Evolutionary conservation across 1,140 invertebrate species (phyloP).

Genomic region (Drosophila repletoides): DNA sequence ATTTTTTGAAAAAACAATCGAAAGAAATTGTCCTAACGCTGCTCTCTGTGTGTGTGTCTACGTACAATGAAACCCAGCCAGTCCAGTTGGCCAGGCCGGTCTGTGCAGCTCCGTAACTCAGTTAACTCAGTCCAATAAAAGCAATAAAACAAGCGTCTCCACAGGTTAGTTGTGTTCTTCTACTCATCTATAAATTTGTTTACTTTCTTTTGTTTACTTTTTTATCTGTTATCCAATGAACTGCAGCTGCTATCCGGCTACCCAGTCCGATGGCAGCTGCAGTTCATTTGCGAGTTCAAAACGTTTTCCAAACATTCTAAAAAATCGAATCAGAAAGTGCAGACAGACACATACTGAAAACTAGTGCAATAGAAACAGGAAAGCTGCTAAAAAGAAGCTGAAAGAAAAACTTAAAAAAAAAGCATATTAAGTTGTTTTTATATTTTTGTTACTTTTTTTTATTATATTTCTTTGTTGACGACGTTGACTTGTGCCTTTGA

Average conservation of each 20-base stretch:
- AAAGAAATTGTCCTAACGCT: not conserved
- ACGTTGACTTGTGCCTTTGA: constrained; percentile 83
- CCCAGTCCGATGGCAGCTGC: constrained; percentile 15
- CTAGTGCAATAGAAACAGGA: constrained; percentile 41
- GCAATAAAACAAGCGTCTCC: constrained; percentile 72
- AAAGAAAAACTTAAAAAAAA: constrained; percentile 39
- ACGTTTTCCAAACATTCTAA: constrained; percentile 10
- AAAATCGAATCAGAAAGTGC: constrained; percentile 27
- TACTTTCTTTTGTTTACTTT: constrained; percentile 58
- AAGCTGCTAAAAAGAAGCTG: constrained; percentile 44
- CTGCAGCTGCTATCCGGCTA: constrained; percentile 36
- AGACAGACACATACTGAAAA: constrained; percentile 66
- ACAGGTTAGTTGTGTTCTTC: constrained; percentile 82
- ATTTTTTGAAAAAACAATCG: too few relatives aligned
- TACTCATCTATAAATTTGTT: constrained; percentile 70
- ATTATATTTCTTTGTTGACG: constrained; percentile 76
- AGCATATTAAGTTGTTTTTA: constrained; percentile 18
- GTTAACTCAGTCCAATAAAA: constrained; percentile 59
- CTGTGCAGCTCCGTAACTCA: constrained; percentile 65
- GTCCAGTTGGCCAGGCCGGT: constrained; percentile 67
- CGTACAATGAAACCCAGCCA: constrained; percentile 61
- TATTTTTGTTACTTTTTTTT: constrained; percentile 67
- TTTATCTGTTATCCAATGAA: constrained; percentile 34
- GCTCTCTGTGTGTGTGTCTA: not conserved
- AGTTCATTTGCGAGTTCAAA: constrained; percentile 50